Conservation (phyloP, 2,113 vertebrate species). For the Laterallus jamaicensis region DNA sequence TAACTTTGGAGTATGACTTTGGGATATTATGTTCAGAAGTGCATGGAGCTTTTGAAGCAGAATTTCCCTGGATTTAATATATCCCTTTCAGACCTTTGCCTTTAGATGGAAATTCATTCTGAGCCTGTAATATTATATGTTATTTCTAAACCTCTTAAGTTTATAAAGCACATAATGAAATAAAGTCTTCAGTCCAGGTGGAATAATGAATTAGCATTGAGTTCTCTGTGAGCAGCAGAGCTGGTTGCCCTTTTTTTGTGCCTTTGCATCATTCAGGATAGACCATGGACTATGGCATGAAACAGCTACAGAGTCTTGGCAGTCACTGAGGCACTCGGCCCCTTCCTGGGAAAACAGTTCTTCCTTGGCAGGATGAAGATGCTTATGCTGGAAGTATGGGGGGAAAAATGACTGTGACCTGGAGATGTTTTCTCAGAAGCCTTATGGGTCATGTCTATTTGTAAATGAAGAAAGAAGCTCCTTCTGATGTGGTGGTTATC, state of each 20-base stretch:
- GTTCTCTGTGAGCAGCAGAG: constrained; percentile 19
- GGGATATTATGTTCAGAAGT: constrained; percentile 52
- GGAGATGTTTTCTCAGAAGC: constrained; percentile 17
- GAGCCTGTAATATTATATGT: constrained; percentile 63
- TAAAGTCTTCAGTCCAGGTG: constrained; percentile 70
- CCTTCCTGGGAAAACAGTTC: constrained; percentile 17
- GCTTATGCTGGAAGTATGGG: not conserved
- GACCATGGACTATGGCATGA: not conserved
- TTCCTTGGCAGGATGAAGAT: not conserved
- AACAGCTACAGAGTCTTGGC: not conserved
- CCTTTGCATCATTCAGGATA: constrained; percentile 39
- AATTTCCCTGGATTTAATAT: constrained; percentile 52
- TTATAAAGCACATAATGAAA: constrained; percentile 76
- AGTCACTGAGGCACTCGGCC: not conserved
- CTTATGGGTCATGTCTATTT: not conserved
- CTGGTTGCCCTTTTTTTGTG: not conserved
- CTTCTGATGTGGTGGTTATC: constrained; percentile 26
- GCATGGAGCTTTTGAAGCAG: constrained; percentile 30
- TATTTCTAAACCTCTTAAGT: constrained; percentile 68
- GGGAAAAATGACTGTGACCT: not conserved
- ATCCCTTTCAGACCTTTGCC: constrained; percentile 46
- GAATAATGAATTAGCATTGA: constrained; percentile 56
- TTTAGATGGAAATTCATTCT: constrained; percentile 67
- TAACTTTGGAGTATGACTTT: constrained; percentile 37
- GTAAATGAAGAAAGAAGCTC: constrained; percentile 18